Conservation (phyloP, 2,113 vertebrate genomes). For the Arothron firmamentum region DNA sequence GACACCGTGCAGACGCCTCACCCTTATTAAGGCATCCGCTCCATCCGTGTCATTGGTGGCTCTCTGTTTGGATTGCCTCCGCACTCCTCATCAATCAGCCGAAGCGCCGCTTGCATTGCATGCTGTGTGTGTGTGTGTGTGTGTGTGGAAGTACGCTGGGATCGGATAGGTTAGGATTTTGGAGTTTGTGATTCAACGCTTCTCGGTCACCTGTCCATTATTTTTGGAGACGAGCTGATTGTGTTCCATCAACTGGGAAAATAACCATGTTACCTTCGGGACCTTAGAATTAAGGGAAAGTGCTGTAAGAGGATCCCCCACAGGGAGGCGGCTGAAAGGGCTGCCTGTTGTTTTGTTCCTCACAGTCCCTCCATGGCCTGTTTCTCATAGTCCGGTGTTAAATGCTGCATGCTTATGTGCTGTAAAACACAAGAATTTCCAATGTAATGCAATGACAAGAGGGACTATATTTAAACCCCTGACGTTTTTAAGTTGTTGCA, state of each 20-base stretch:
- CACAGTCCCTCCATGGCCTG: slow-evolving; percentile 27
- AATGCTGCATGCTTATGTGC: no score
- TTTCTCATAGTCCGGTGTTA: slow-evolving; percentile 57
- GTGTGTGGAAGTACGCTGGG: no score
- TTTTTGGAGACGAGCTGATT: slow-evolving; percentile 27
- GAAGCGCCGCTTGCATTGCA: slow-evolving; percentile 6
- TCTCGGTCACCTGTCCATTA: slow-evolving; percentile 24
- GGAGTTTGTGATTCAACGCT: slow-evolving; percentile 30
- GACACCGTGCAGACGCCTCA: slow-evolving; percentile 35
- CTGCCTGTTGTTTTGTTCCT: slow-evolving; percentile 32
- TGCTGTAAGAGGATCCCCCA: slow-evolving; percentile 66
- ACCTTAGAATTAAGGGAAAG: slow-evolving; percentile 46
- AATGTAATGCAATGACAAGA: no score
- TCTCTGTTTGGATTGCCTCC: slow-evolving; percentile 40
- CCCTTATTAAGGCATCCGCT: slow-evolving; percentile 46
- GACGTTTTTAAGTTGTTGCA: neutral
- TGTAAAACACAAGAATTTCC: no score
- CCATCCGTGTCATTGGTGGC: slow-evolving; percentile 15
- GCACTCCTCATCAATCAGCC: slow-evolving; percentile 41
- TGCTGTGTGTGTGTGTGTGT: no score
- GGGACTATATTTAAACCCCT: no score
- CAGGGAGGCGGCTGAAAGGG: slow-evolving; percentile 44
- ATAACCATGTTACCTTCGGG: slow-evolving; percentile 45
- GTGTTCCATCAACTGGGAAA: slow-evolving; percentile 33
- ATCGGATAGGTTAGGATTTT: no score